A percentile compares a stretch with the other conserved stretches of the same genome.
Conservation (phyloP, 2,797 vertebrate genomes). For the Rhinophrynus dorsalis region DNA sequence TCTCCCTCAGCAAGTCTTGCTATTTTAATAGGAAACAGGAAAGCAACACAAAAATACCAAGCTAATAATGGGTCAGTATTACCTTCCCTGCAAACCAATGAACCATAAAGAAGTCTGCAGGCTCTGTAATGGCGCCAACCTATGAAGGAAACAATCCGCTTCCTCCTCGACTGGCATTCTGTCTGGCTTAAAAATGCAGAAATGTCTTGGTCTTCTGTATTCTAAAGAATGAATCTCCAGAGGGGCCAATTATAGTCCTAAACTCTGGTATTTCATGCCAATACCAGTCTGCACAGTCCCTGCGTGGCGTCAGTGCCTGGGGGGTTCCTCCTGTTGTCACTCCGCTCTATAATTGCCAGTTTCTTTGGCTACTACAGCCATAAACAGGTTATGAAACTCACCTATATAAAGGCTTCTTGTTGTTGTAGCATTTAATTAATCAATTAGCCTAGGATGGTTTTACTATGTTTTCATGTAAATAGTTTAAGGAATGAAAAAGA, state of each 20-base stretch:
- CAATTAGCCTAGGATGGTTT: neutral
- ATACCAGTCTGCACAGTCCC: neutral
- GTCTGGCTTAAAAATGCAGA: neutral
- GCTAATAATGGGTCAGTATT: neutral
- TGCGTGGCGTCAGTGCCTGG: neutral
- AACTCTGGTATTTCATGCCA: too few species aligned
- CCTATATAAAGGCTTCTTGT: neutral
- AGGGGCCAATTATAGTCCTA: neutral
- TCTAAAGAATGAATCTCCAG: neutral
- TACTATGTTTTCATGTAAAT: too few species aligned
- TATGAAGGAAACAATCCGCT: conserved; percentile 1
- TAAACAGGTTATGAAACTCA: neutral
- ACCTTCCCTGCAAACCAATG: neutral
- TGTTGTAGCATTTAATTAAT: neutral
- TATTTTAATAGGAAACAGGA: conserved; percentile 25
- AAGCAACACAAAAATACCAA: neutral
- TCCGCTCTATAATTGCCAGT: neutral
- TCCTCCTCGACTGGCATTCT: conserved; percentile 1
- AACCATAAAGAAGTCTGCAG: conserved; percentile 1
- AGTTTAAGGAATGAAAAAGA: too few species aligned
- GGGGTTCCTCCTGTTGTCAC: neutral
- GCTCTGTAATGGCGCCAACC: neutral
- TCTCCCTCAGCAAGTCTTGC: conserved; percentile 1
- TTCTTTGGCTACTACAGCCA: neutral
- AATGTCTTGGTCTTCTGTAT: neutral